These are phyloP conservation scores for Caenorhabditis wallacei DNA, from an alignment of 2,888 invertebrate species.

Conservation along the genomic window DNA sequence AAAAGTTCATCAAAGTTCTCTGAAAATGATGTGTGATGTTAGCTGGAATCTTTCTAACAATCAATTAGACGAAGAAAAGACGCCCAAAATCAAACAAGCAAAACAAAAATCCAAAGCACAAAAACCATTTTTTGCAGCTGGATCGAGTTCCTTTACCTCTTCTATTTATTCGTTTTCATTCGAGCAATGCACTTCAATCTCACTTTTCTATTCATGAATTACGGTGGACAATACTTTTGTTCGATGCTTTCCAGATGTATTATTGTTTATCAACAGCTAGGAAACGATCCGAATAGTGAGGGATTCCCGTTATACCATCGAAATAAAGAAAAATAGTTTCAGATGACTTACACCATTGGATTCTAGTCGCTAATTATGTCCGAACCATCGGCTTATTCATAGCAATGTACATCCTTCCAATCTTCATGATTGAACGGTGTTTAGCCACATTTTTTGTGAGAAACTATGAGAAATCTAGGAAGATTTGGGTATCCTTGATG, in stretches of 20 bases:
- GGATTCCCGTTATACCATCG: no score
- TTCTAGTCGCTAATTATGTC: constrained; percentile 46
- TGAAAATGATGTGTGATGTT: no score
- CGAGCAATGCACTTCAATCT: constrained; percentile 64
- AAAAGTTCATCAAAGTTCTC: no score
- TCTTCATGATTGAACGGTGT: constrained; percentile 55
- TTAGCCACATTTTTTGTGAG: constrained; percentile 54
- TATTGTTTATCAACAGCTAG: constrained; percentile 53
- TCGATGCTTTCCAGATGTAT: constrained; percentile 59
- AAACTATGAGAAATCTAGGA: constrained; percentile 58
- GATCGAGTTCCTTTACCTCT: constrained; percentile 62
- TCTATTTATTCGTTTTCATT: constrained; percentile 60
- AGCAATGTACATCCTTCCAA: constrained; percentile 59
- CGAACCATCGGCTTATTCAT: constrained; percentile 59
- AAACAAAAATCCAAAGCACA: not conserved
- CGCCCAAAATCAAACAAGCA: not conserved
- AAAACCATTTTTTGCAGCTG: constrained; percentile 39
- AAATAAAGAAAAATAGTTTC: not conserved
- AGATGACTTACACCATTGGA: constrained; percentile 29
- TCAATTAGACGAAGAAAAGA: not conserved
- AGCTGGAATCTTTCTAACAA: no score
- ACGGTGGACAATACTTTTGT: constrained; percentile 64
- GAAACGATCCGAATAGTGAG: constrained; percentile 45
- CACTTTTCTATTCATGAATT: constrained; percentile 61
- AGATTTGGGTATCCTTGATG: constrained; percentile 48